Base-by-base conservation (phyloP, 2,888 invertebrate species). In the Andrena bucephala region DNA sequence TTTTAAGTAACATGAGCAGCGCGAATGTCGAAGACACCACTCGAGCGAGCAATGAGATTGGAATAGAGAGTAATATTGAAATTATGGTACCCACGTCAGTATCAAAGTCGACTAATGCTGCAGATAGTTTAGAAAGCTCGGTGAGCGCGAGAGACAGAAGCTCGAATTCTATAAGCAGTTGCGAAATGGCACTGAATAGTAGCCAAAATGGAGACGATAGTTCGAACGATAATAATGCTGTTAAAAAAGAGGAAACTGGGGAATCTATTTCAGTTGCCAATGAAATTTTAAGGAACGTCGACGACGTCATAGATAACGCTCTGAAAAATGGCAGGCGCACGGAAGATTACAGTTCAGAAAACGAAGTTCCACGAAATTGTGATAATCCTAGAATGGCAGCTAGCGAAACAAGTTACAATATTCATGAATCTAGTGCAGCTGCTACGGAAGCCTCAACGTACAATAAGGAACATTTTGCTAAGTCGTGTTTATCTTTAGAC, bases 81-180 rank as follows among this genome's bases (percentile, higher is more conserved):
- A 94, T 94, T 24, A 85, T 91, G 73, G 89, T 93, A 84, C 94
- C 94, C 16, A 92, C 90, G 13, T 94, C 94, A 8, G 91, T 93
- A 20, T 92, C 91, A 5, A 92, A 93, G 67, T 89, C 87, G 31
- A 87, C 86, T 54, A 81, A 86, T 29, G 83, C 77, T 50, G 85
- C 81, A 7, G 91, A 92, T 48, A 87, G 85, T 50, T 83, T 88
- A 3, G 91, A 91, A 33, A 88, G 89, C 77, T 84, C 89, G 5
- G 84, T 74, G 3, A 89, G 87, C 77, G 75, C 85, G 0, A 89
- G 93, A 54, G 92, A 93, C 65, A 88, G 93, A 60, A 94, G 94
- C 60, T 94, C 94, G 2, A 94, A 94, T 84, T 94, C 94, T 27
- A 91, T 94, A 80, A 94, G 94, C 71, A 94, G 94, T 76, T 94